Base-by-base conservation (phyloP, 2,888 invertebrate species). In the Aphodius granarius region DNA sequence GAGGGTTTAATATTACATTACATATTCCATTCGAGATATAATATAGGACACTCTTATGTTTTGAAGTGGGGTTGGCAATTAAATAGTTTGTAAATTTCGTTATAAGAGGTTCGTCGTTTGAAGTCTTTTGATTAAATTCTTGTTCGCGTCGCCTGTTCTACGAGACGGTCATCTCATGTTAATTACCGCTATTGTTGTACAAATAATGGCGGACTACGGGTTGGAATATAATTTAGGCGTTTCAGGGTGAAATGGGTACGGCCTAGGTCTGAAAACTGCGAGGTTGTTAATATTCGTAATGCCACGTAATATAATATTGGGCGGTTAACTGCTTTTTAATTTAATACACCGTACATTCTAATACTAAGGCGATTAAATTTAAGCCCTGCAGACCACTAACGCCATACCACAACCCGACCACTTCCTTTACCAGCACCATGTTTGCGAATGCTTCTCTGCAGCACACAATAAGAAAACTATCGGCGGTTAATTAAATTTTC, bases 361-460 rank as follows among this genome's bases (percentile, higher is more conserved):
- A 74, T 64, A 73, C 74, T 71, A 74, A 74, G 74, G 63, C 74
- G 74, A 74, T 74, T 70, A 74, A 21, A 70, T 21, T 68, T 74
- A 74, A 70, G 22, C 70, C 21, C 63, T 18, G 17, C 74, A 70
- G 62, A 63, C 70, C 70, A 20, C 70, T 23, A 21, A 74, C n/a
- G n/a, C n/a, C n/a, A n/a, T n/a, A n/a, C 63, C 68, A 71, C 70
- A 19, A 63, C 74, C 68, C 63, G 70, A 74, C 9, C 70, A 74
- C 74, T 74, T 74, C 74, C 74, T 74, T 62, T 19, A 63, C 43
- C 43, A 13, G 9, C 9, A 43, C 9, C 6, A 13, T 43, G 43
- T 43, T 1, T 43, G 43, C 43, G 43, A 43, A 3, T 43, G 43
- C 43, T 73, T 23, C 64, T 20, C 21, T n/a, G 73, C 65, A 73